Conservation (phyloP, 1,140 invertebrate genomes). For the Bombus pyrosoma region DNA sequence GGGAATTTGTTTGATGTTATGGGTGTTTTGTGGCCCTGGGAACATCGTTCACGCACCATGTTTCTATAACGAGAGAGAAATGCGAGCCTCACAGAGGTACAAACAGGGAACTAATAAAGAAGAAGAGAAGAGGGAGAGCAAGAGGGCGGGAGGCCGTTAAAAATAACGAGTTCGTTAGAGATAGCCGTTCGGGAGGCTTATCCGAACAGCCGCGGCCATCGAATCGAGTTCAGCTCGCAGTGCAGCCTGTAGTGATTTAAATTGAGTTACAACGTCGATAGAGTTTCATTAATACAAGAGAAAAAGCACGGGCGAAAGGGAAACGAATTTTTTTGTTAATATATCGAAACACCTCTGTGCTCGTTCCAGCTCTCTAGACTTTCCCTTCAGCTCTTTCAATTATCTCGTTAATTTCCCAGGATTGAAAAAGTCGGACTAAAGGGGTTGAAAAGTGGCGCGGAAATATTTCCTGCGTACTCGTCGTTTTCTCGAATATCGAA, state of each 20-base stretch:
- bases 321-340: neutral
- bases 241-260: conserved; percentile 43
- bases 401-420: conserved; percentile 2
- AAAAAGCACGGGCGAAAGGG: neutral
- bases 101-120: conserved; percentile 21
- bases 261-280: conserved; percentile 34
- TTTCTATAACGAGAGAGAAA: neutral
- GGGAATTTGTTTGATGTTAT: neutral
- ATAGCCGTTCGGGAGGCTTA: conserved; percentile 33
- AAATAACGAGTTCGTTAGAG: conserved; percentile 58
- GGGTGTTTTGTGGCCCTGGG: neutral
- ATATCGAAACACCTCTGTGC: neutral
- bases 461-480: neutral
- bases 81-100: neutral
- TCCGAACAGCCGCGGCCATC: conserved; percentile 23
- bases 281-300: conserved; percentile 28
- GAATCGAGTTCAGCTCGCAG: conserved; percentile 39
- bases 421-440: neutral
- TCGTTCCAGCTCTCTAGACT: neutral
- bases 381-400: neutral
- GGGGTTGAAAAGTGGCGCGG: neutral
- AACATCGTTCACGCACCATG: too few species aligned
- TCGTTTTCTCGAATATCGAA: neutral
- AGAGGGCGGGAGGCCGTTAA: conserved; percentile 29
- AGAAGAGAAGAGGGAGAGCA: neutral